Conservation (phyloP, 1,140 invertebrate species). For the Mycetomoellerius zeteki region DNA sequence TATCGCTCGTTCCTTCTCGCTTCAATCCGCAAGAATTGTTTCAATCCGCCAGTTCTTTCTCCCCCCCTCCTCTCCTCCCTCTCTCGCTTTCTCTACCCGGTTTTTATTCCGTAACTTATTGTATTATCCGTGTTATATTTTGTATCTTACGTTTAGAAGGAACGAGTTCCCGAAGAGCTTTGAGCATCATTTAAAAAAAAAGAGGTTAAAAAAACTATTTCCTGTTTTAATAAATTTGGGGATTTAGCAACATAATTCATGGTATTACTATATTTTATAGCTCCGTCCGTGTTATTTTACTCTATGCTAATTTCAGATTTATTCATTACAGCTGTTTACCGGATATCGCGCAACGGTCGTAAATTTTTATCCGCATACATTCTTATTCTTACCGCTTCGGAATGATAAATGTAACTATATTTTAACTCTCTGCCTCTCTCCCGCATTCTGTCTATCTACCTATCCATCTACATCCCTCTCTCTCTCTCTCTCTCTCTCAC, state of each 20-base stretch:
- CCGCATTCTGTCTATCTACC: not conserved
- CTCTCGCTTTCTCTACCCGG: conserved; percentile 8
- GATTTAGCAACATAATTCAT: not conserved
- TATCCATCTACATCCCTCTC: not conserved
- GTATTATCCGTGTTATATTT: conserved; percentile 18
- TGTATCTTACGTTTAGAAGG: not conserved
- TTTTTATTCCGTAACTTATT: conserved; percentile 53
- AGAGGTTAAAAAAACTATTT: not conserved
- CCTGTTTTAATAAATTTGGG: conserved; percentile 18
- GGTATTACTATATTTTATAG: not conserved
- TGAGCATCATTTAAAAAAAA: not conserved
- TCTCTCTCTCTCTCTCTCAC: not conserved
- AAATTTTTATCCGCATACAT: conserved; percentile 27
- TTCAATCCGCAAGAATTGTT: conserved; percentile 15
- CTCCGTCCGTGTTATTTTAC: not conserved
- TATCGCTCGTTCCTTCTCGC: conserved; percentile 29
- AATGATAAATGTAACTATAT: conserved; percentile 50
- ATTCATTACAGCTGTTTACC: conserved; percentile 24
- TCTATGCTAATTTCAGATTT: conserved; percentile 38
- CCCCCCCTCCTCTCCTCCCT: not conserved
- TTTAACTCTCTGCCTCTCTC: conserved; percentile 1
- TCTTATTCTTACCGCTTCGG: conserved; percentile 42
- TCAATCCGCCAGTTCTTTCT: conserved; percentile 10
- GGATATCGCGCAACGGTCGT: conserved; percentile 4
- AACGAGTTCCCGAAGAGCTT: not conserved